Base-by-base conservation (phyloP, 1,140 invertebrate genomes). In the Neodiprion fabricii region DNA sequence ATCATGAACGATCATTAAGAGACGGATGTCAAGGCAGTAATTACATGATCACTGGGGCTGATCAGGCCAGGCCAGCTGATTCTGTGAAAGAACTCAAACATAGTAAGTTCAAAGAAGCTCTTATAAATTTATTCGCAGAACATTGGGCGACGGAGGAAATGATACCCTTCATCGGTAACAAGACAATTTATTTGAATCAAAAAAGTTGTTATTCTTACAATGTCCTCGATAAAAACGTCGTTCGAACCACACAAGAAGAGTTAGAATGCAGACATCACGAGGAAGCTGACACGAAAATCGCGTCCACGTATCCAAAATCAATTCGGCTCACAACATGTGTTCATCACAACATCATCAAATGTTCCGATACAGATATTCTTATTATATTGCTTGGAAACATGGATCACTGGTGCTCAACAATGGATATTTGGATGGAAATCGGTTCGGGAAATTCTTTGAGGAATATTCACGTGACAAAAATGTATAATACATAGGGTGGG, bases 91-190 rank as follows among this genome's bases (percentile, higher is more conserved):
- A 82, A 72, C 75, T 84, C 10, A 77, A 75, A 75, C 85, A 86
- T 76, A 73, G 72, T 14, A 79, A 80, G 66, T 85, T 86, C 49
- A 84, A 83, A 77, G 74, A 83, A 79, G 79, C 80, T 50, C 69
- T 85, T 48, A 79, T 86, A 14, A n/a, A 79, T 67, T 86, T 85
- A 78, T 76, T 86, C 14, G 78, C 83, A 67, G 67, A 72, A 69
- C 72, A 79, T 48, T 85, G 83, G 81, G 73, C 67, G 12, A 72
- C 69, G 28, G 70, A 77, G 49, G 73, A 81, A 67, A 73, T 76
- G 28, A 74, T 40, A 50, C 12, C 61, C 28, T 76, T 82, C 68
- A 81, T 84, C 28, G 73, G 72, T 11, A 77, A 77, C 66, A 82
- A 75, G 68, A 72, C 40, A 17, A 65, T 79, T 70, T 70, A 74